Conservation (phyloP, 1,140 invertebrate genomes). For the Hyphantria cunea region DNA sequence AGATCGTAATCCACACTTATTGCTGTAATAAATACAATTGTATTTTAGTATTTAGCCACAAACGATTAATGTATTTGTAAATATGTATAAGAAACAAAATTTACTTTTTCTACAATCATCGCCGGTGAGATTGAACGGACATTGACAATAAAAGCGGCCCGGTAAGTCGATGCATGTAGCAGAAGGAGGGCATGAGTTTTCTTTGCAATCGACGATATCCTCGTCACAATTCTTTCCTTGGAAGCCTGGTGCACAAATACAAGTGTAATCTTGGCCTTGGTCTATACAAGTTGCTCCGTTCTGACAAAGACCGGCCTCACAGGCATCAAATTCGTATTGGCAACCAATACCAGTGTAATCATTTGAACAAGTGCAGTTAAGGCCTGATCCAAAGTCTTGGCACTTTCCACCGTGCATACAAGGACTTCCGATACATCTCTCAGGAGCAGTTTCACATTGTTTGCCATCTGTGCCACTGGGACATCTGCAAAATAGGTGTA, state of each 20-base stretch:
- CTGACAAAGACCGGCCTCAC: conserved; percentile 92
- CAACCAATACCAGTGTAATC: conserved; percentile 95
- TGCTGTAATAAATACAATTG: conserved; percentile 82
- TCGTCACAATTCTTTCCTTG: conserved; percentile 95
- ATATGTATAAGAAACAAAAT: conserved; percentile 30
- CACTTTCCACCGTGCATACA: conserved; percentile 97
- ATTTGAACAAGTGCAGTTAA: conserved; percentile 95
- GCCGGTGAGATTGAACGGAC: conserved; percentile 97
- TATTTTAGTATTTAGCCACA: conserved; percentile 5
- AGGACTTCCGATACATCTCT: conserved; percentile 96
- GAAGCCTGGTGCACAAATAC: conserved; percentile 92
- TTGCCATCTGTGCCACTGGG: conserved; percentile 97
- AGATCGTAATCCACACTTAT: conserved; percentile 98
- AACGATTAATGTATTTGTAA: not conserved
- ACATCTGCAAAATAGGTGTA: conserved; percentile 80
- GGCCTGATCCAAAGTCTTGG: conserved; percentile 96
- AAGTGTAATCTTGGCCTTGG: conserved; percentile 92
- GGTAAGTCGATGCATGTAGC: conserved; percentile 97
- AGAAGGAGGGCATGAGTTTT: conserved; percentile 96
- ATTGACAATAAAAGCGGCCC: conserved; percentile 96
- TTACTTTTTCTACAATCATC: conserved; percentile 97
- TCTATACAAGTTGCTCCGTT: conserved; percentile 96
- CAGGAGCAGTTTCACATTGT: conserved; percentile 96
- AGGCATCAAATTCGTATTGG: conserved; percentile 96
- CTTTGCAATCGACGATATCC: conserved; percentile 95